Evolutionary conservation across 2,113 vertebrate species (phyloP).

Genomic region (Nibea albiflora): DNA sequence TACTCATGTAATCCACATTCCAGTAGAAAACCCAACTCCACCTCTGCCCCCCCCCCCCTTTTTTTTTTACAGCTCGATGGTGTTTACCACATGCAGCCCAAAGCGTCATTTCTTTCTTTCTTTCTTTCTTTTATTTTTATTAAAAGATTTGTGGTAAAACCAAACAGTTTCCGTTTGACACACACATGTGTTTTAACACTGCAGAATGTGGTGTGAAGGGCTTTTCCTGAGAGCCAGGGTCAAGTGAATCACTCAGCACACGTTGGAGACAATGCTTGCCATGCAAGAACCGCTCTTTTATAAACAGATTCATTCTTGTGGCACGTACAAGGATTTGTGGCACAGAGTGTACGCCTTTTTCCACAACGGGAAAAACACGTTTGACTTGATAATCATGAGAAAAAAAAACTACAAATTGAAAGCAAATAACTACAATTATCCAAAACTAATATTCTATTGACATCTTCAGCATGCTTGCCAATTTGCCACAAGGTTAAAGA

Average conservation of each 20-base stretch:
- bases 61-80: constrained; percentile 44
- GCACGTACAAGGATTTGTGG: not conserved
- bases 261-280: constrained; percentile 1
- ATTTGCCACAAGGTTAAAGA: too few relatives aligned
- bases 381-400: too few relatives aligned
- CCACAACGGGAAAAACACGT: too few relatives aligned
- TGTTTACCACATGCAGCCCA: constrained; percentile 47
- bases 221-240: constrained; percentile 24
- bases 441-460: too few relatives aligned
- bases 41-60: constrained; percentile 19
- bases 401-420: too few relatives aligned
- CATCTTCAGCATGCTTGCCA: too few relatives aligned
- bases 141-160: constrained; percentile 32
- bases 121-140: not conserved
- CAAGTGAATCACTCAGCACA: constrained; percentile 36
- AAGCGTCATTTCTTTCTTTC: constrained; percentile 8
- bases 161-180: constrained; percentile 34
- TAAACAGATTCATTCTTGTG: not conserved
- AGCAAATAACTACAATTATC: too few relatives aligned
- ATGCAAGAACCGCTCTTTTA: not conserved
- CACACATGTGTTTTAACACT: constrained; percentile 41
- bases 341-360: not conserved
- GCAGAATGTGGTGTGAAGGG: constrained; percentile 10
- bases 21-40: constrained; percentile 41
- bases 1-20: constrained; percentile 67